Base-by-base conservation (phyloP, 1,140 invertebrate genomes). In the Eriocheir sinensis region DNA sequence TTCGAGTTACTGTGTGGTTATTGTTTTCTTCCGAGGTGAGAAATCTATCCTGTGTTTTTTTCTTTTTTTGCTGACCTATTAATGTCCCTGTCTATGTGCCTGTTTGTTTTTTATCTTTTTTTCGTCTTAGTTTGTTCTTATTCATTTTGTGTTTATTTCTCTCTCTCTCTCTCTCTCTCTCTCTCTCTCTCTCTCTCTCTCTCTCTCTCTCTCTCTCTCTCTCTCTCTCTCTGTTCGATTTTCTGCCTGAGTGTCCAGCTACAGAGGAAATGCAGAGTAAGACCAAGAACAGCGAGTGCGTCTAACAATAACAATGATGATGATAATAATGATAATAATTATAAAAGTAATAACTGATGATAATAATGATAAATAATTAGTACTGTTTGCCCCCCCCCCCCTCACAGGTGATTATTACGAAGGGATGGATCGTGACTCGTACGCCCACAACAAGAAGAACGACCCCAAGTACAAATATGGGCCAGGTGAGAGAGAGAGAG, bases 391-490 rank as follows among this genome's bases (percentile, higher is more conserved):
- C 38, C 81, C 53, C 44, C 2, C 32, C 72, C 34, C 30, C 72
- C 32, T 2, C 72, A 9, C 89, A 90, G 89, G 89, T 0, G 89
- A 90, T 21, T 90, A 90, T 27, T 90, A 90, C 48, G 89, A 90
- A 48, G 89, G 89, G 2, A 2, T 34, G 34, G 89, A 90, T 48
- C 32, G 89, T 36, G 30, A 90, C 30, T 44, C n/a, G 1, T 41
- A 72, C 89, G 48, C 89, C 9, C 38, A 90, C 89, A n/a, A 30
- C 38, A 48, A 21, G 53, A 90, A 90, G 48, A 30, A 15, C 1
- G 8, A 44, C n/a, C 21, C 30, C 34, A 86, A 40, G 9, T 72
- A 90, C 9, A 90, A 72, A 30, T 90, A 90, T 27, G 89, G 89
- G 9, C 89, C 89, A 60, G 89, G 89, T 85, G 34, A 85, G 81